Conservation (phyloP, 2,113 vertebrate genomes). For the Phalacrocorax brasilianus region DNA sequence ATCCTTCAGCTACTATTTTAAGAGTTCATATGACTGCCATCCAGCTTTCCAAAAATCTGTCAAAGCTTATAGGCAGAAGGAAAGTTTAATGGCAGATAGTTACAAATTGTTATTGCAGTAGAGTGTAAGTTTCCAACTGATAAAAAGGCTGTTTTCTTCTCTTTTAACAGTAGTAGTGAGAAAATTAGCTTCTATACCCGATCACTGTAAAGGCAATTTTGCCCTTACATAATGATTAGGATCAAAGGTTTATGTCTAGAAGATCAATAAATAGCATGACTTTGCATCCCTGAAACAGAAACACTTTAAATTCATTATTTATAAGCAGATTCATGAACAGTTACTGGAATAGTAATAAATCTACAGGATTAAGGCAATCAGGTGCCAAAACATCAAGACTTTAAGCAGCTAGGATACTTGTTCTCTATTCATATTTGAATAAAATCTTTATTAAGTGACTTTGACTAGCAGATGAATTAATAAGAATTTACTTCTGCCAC, state of each 20-base stretch:
- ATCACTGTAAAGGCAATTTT: background rate
- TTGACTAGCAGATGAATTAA: background rate
- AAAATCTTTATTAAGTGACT: background rate
- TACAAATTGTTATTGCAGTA: background rate
- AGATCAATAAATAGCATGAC: background rate
- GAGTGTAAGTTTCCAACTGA: background rate
- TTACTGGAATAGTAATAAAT: background rate
- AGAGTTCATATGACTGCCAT: constrained; percentile 33
- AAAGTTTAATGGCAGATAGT: background rate
- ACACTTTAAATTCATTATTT: background rate
- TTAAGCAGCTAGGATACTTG: background rate
- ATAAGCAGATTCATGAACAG: background rate
- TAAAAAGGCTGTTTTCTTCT: background rate
- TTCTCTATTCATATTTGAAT: background rate
- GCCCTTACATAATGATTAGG: background rate
- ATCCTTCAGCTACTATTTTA: constrained; percentile 26
- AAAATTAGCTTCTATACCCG: background rate
- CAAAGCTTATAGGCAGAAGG: background rate
- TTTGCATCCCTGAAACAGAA: background rate
- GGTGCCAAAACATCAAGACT: background rate
- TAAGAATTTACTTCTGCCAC: background rate
- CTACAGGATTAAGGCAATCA: background rate
- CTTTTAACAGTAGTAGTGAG: background rate
- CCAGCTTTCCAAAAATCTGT: constrained; percentile 21
- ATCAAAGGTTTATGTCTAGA: background rate